These are phyloP conservation scores for Parnassius mnemosyne DNA, from an alignment of 2,888 invertebrate genomes.

Conservation along the genomic window DNA sequence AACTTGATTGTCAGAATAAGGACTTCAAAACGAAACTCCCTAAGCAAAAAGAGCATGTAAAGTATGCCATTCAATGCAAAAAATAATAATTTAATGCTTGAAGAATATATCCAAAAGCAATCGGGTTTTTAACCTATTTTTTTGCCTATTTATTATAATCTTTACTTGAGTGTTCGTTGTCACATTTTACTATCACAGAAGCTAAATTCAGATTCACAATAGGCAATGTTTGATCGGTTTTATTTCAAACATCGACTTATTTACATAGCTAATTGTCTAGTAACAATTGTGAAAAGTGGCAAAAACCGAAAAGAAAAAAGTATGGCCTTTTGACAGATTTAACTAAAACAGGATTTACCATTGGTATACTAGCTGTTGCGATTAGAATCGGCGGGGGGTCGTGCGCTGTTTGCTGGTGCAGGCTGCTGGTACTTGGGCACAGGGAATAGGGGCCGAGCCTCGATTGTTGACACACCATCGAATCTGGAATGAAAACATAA, in stretches of 20 bases:
- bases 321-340: slow-evolving; percentile 1
- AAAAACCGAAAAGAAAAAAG: not conserved
- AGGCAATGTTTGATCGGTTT: not conserved
- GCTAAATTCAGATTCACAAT: not conserved
- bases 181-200: not conserved
- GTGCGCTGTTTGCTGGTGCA: slow-evolving; percentile 33
- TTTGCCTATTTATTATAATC: too few relatives aligned
- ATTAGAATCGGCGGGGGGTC: slow-evolving; percentile 36
- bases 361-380: slow-evolving; percentile 43
- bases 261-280: not conserved
- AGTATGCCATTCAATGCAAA: too few relatives aligned
- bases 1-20: too few relatives aligned
- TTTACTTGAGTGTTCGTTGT: not conserved
- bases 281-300: not conserved
- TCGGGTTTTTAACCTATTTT: too few relatives aligned
- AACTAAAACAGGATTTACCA: slow-evolving; percentile 4
- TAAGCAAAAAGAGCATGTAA: too few relatives aligned
- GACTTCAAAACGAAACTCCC: too few relatives aligned
- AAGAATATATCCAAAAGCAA: too few relatives aligned
- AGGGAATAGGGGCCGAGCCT: slow-evolving; percentile 64
- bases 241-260: not conserved
- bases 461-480: slow-evolving; percentile 63
- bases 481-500: slow-evolving; percentile 44
- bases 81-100: too few relatives aligned
- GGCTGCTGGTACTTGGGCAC: slow-evolving; percentile 55